These are phyloP conservation scores for Idris sp. DNA, from an alignment of 1,140 invertebrate species.

Conservation along the genomic window DNA sequence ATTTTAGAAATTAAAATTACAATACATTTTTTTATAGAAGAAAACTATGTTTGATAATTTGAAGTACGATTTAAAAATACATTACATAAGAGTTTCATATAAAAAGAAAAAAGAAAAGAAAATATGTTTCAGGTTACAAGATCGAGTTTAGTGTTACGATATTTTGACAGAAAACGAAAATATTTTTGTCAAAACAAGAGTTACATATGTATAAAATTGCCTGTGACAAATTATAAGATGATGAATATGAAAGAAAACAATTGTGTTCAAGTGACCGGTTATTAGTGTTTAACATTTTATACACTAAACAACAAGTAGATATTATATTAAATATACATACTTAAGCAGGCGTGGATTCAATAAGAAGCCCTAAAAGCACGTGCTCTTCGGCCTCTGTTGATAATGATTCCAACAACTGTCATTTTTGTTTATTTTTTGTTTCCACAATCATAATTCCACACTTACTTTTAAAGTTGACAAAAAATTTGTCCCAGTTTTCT, in stretches of 20 bases:
- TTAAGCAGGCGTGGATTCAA: constrained; percentile 28
- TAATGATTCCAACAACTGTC: constrained; percentile 49
- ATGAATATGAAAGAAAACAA: constrained; percentile 6
- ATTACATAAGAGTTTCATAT: too few species aligned
- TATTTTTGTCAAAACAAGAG: too few species aligned
- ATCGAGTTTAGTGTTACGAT: background rate
- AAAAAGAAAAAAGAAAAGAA: too few species aligned
- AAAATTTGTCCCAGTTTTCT: too few species aligned
- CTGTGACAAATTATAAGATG: background rate
- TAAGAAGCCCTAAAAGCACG: constrained; percentile 25
- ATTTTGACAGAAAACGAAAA: constrained; percentile 4
- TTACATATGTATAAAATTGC: too few species aligned
- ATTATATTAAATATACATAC: constrained; percentile 43
- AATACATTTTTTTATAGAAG: too few species aligned
- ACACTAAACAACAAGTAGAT: constrained; percentile 12
- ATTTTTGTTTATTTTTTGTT: constrained; percentile 46
- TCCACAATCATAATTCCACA: constrained; percentile 24
- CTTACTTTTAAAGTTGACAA: constrained; percentile 7
- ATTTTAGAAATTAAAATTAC: constrained; percentile 2
- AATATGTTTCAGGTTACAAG: too few species aligned
- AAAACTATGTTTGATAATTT: too few species aligned
- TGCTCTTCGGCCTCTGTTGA: constrained; percentile 21
- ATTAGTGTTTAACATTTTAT: constrained; percentile 18
- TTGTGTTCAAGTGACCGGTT: background rate
- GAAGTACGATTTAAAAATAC: too few species aligned